Evolutionary conservation across 2,113 vertebrate species (phyloP).

Genomic region (Alouatta palliata): DNA sequence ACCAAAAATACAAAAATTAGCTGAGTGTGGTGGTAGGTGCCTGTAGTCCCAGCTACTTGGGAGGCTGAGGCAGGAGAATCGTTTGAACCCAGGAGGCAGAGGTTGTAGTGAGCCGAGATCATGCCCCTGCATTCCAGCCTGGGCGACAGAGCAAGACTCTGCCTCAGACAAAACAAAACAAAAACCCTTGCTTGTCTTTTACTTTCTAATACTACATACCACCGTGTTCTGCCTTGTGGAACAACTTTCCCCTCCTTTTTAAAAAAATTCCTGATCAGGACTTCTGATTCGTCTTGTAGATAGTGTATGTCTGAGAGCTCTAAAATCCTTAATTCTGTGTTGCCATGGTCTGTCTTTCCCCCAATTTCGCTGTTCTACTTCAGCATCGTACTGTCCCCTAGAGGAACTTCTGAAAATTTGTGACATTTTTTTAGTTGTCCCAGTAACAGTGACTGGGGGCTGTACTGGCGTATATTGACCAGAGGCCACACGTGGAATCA

Average conservation of each 20-base stretch:
- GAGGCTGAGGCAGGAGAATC: too few species aligned
- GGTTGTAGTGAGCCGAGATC: too few species aligned
- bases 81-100: too few species aligned
- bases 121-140: too few species aligned
- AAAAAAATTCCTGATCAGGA: too few species aligned
- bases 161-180: too few species aligned
- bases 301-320: background rate
- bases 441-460: background rate
- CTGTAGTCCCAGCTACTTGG: too few species aligned
- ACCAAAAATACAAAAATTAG: too few species aligned
- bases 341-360: background rate
- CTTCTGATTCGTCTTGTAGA: background rate
- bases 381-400: background rate
- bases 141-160: too few species aligned
- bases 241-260: background rate
- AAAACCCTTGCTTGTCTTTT: background rate
- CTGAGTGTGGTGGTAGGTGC: too few species aligned
- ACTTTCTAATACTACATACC: background rate
- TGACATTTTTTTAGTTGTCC: background rate
- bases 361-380: background rate
- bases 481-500: background rate
- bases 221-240: background rate
- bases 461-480: background rate
- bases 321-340: background rate
- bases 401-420: background rate